Conservation (phyloP, 2,888 invertebrate species). For the Drosophila sordidula region DNA sequence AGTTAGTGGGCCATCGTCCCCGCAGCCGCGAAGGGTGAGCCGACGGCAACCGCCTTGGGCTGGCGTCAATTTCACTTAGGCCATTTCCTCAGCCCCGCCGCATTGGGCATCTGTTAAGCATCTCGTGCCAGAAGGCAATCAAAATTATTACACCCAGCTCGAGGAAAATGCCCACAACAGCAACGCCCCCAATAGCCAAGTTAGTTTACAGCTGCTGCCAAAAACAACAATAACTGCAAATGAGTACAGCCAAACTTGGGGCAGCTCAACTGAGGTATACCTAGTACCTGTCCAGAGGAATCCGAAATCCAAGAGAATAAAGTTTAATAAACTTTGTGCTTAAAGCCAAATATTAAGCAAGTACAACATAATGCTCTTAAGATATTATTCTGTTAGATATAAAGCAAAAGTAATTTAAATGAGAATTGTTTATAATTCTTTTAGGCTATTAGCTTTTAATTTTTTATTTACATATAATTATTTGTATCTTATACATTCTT, state of each 20-base stretch:
- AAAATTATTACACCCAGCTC: slow-evolving; percentile 69
- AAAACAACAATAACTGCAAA: slow-evolving; percentile 21
- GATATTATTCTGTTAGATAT: too few species aligned
- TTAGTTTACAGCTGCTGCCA: slow-evolving; percentile 17
- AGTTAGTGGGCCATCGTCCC: slow-evolving; percentile 18
- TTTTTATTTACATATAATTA: too few species aligned
- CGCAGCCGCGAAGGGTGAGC: neutral
- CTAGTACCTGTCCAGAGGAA: neutral
- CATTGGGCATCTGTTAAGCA: slow-evolving; percentile 50
- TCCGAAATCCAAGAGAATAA: too few species aligned
- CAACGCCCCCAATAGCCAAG: slow-evolving; percentile 51
- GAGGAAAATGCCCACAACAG: slow-evolving; percentile 22
- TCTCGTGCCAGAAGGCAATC: slow-evolving; percentile 78
- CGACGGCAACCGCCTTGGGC: neutral
- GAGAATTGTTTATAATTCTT: too few species aligned
- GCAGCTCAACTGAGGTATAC: slow-evolving; percentile 5
- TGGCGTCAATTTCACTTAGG: slow-evolving; percentile 59
- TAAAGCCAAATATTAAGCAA: too few species aligned
- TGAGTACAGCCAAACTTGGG: neutral
- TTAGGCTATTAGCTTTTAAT: too few species aligned
- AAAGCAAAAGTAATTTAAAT: too few species aligned
- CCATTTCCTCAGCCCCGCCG: slow-evolving; percentile 52
- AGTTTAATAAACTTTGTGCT: too few species aligned
- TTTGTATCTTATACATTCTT: too few species aligned
- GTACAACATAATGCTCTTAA: too few species aligned